Evolutionary conservation across 2,888 invertebrate species (phyloP).

Genomic region (Diadegma fenestrale): DNA sequence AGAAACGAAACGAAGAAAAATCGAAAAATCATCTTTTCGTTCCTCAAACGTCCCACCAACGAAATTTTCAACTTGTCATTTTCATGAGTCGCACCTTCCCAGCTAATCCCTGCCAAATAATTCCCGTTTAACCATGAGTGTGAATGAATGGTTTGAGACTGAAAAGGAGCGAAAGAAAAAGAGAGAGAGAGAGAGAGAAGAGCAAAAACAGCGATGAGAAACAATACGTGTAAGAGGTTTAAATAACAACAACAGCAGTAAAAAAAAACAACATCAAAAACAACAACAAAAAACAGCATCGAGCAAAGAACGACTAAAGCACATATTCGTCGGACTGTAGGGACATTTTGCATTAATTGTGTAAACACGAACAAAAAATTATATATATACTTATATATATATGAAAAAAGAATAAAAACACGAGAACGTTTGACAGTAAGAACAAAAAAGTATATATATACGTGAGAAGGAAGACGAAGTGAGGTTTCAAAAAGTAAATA

Average conservation of each 20-base stretch:
- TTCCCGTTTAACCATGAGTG: conserved; percentile 78
- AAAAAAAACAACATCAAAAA: conserved; percentile 68
- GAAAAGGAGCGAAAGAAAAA: conserved; percentile 34
- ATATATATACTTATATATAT: conserved; percentile 43
- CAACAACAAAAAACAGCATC: conserved; percentile 77
- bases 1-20: conserved; percentile 7
- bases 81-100: conserved; percentile 30
- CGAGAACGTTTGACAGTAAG: conserved; percentile 71
- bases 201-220: conserved; percentile 51
- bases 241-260: conserved; percentile 54
- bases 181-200: conserved; percentile 7
- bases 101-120: conserved; percentile 58
- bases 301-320: conserved; percentile 81
- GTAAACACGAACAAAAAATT: conserved; percentile 78
- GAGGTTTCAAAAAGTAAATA: conserved; percentile 76
- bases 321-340: conserved; percentile 84
- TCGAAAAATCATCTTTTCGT: conserved; percentile 60
- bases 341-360: conserved; percentile 84
- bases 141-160: conserved; percentile 81
- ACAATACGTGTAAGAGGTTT: conserved; percentile 74
- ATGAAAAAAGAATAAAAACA: conserved; percentile 63
- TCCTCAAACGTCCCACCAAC: conserved; percentile 68
- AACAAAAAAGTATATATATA: conserved; percentile 52
- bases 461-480: conserved; percentile 72
- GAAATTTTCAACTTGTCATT: conserved; percentile 67